Conservation (phyloP, 2,797 vertebrate genomes). For the Sphenopsis melanotis region DNA sequence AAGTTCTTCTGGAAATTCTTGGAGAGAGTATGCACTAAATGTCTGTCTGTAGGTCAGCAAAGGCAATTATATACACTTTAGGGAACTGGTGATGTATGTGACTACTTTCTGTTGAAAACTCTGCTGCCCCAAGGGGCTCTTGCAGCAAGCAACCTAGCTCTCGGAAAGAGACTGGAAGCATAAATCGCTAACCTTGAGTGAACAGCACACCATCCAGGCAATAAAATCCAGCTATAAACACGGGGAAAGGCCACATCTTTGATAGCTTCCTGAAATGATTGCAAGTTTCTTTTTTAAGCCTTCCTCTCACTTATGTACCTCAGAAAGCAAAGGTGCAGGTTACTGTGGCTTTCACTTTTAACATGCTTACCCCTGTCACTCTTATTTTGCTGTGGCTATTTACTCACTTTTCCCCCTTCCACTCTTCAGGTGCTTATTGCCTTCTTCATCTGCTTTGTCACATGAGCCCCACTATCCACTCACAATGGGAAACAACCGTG, state of each 20-base stretch:
- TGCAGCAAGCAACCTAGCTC: not conserved
- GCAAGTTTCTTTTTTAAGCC: not conserved
- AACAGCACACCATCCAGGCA: not conserved
- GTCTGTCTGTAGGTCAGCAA: not conserved
- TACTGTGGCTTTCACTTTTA: not conserved
- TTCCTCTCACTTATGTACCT: not conserved
- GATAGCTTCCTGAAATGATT: not conserved
- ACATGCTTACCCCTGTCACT: not conserved
- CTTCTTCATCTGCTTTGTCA: not conserved
- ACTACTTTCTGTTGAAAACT: constrained; percentile 29
- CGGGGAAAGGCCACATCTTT: not conserved
- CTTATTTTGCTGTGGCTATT: not conserved
- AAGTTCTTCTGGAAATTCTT: constrained; percentile 15
- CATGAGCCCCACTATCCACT: not conserved
- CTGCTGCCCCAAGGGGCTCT: not conserved
- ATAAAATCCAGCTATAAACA: constrained; percentile 32
- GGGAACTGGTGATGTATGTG: not conserved
- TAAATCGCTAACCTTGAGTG: not conserved
- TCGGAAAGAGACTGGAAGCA: not conserved
- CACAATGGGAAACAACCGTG: not conserved
- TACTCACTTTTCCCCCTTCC: fast-evolving
- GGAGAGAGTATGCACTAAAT: not conserved
- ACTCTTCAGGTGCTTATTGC: not conserved
- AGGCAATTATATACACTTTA: not conserved
- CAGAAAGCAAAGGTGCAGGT: not conserved